phyloP scores from a whole-genome alignment of 2,797 vertebrate species.

The Dendrocincla tyrannina region DNA sequence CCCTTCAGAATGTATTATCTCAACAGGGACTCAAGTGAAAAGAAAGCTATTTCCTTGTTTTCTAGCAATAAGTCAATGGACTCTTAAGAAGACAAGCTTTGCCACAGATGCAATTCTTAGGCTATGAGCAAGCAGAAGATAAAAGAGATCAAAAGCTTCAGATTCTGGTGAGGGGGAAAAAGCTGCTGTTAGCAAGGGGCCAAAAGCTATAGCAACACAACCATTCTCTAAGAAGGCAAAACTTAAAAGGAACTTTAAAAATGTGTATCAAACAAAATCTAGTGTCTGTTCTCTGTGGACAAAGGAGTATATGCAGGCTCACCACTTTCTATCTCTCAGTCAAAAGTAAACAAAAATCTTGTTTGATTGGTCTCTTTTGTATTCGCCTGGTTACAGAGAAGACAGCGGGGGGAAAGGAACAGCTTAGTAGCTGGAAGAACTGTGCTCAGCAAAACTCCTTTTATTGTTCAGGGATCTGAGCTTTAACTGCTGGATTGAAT shows the following conservation, averaged over 20 bases:
- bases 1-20: conserved; percentile 67
- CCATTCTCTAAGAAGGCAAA: conserved; percentile 52
- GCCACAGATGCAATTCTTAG: conserved; percentile 57
- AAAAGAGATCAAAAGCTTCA: conserved; percentile 68
- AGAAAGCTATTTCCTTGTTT: conserved; percentile 69
- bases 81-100: conserved; percentile 58
- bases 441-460: not conserved
- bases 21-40: conserved; percentile 57
- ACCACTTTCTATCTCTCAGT: not conserved
- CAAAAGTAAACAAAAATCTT: conserved; percentile 30
- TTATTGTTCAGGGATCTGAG: not conserved
- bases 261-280: conserved; percentile 54
- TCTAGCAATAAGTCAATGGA: conserved; percentile 66
- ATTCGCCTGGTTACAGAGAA: not conserved
- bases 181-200: conserved; percentile 35
- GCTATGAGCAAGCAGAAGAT: conserved; percentile 57
- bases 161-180: conserved; percentile 25
- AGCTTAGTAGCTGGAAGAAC: not conserved
- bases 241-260: conserved; percentile 65
- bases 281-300: not conserved
- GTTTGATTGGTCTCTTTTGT: conserved; percentile 46
- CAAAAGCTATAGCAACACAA: conserved; percentile 49
- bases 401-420: conserved; percentile 15
- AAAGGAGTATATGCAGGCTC: not conserved
- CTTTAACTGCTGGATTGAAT: conserved; percentile 31